Percentiles rank a stretch among this genome's conserved stretches.
phyloP scores from a whole-genome alignment of 2,888 invertebrate species.

The Conistra vaccinii region DNA sequence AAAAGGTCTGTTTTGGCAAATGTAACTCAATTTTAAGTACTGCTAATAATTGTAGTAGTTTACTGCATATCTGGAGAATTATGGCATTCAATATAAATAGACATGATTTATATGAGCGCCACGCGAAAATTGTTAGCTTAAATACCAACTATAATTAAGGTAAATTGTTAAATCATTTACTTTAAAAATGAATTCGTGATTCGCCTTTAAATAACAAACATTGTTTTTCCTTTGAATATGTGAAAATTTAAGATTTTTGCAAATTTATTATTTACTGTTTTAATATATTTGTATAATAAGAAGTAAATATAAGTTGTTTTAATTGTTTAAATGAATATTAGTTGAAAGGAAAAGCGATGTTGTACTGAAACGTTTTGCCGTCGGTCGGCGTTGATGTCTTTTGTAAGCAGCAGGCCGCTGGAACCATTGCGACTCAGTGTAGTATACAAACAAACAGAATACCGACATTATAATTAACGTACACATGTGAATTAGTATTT shows the following conservation, averaged over 20 bases:
- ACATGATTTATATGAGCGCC: constrained; percentile 35
- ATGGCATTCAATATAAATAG: constrained; percentile 46
- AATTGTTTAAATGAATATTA: background rate
- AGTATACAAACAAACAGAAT: constrained; percentile 17
- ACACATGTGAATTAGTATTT: background rate
- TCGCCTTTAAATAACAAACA: background rate
- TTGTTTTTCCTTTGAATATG: background rate
- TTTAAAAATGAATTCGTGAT: constrained; percentile 8
- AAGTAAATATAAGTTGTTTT: background rate
- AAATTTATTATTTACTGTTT: background rate
- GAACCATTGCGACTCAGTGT: constrained; percentile 7
- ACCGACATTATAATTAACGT: background rate
- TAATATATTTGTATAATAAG: background rate
- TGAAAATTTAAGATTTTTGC: background rate
- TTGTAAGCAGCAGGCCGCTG: constrained; percentile 71
- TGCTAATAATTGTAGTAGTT: constrained; percentile 30
- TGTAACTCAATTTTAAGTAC: constrained; percentile 28
- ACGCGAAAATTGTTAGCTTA: constrained; percentile 38
- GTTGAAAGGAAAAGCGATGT: constrained; percentile 3
- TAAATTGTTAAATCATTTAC: constrained; percentile 20
- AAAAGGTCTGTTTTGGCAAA: constrained; percentile 20
- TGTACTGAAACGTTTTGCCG: constrained; percentile 61
- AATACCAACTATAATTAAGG: constrained; percentile 43
- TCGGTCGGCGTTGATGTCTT: constrained; percentile 86
- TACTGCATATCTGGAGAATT: constrained; percentile 44